phyloP scores from a whole-genome alignment of 2,888 invertebrate species.

The Drosophila anomalata region DNA sequence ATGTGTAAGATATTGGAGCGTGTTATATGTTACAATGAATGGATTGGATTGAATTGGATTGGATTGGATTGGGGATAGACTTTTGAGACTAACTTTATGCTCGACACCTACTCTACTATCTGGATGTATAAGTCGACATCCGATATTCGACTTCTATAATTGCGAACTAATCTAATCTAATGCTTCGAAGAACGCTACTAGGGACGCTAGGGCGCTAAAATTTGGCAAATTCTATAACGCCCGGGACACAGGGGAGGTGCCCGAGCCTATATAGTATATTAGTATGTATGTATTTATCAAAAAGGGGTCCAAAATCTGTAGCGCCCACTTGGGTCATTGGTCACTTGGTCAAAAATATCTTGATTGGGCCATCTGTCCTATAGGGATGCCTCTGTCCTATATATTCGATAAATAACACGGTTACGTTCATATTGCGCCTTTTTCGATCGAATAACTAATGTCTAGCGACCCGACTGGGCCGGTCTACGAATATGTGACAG shows the following conservation, averaged over 20 bases:
- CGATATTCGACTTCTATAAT: slow-evolving; percentile 33
- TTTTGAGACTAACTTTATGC: slow-evolving; percentile 23
- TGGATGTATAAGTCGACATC: slow-evolving; percentile 21
- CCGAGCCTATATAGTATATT: slow-evolving; percentile 24
- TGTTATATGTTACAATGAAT: slow-evolving; percentile 67
- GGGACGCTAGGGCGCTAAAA: slow-evolving; percentile 59
- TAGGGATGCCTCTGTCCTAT: slow-evolving; percentile 18
- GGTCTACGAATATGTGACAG: slow-evolving; percentile 16
- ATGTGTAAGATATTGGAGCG: slow-evolving; percentile 53
- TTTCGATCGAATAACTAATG: slow-evolving; percentile 29
- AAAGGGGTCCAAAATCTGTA: slow-evolving; percentile 43
- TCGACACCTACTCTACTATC: slow-evolving; percentile 46
- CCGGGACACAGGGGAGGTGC: slow-evolving; percentile 8
- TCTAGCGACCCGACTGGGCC: slow-evolving; percentile 50
- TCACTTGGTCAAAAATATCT: slow-evolving; percentile 46
- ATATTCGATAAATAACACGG: slow-evolving; percentile 61
- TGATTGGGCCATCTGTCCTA: slow-evolving; percentile 15
- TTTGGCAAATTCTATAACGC: slow-evolving; percentile 72
- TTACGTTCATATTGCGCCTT: slow-evolving; percentile 46
- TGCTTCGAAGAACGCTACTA: slow-evolving; percentile 42
- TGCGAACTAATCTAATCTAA: slow-evolving; percentile 38
- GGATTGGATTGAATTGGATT: slow-evolving; percentile 24
- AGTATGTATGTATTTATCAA: slow-evolving; percentile 35
- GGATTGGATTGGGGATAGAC: slow-evolving; percentile 31
- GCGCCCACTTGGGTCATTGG: slow-evolving; percentile 42